Conservation (phyloP, 1,140 invertebrate genomes). For the Condylostylus longicornis region DNA sequence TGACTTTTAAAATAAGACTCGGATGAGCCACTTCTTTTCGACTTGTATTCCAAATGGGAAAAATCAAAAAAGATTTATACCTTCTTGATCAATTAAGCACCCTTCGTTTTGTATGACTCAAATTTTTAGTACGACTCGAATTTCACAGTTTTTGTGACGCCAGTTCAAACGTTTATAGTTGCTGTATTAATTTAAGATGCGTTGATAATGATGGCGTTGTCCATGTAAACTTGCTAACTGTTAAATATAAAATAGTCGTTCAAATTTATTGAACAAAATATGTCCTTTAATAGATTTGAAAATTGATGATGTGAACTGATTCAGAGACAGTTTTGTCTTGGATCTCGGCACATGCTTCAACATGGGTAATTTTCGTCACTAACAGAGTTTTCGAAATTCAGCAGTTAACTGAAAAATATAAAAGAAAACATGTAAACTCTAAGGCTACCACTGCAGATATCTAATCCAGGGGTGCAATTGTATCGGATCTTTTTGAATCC, state of each 20-base stretch:
- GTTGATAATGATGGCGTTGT: neutral
- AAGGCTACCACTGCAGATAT: conserved; percentile 19
- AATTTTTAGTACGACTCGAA: neutral
- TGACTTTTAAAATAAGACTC: conserved; percentile 20
- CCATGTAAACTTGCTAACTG: neutral
- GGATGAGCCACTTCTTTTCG: conserved; percentile 21
- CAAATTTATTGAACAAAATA: too few relatives aligned
- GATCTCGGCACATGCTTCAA: conserved; percentile 10
- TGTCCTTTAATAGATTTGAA: too few relatives aligned
- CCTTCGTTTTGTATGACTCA: neutral
- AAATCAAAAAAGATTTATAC: conserved; percentile 9
- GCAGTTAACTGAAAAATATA: conserved; percentile 3
- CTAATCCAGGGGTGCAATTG: conserved; percentile 10
- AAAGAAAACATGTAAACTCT: conserved; percentile 15
- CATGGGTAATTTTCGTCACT: conserved; percentile 16
- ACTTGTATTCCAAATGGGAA: conserved; percentile 9
- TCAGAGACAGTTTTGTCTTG: conserved; percentile 16
- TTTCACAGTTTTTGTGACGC: too few relatives aligned
- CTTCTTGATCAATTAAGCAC: neutral
- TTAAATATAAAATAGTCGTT: neutral
- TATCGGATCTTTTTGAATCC: conserved; percentile 12
- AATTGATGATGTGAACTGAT: too few relatives aligned
- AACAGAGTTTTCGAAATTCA: conserved; percentile 23
- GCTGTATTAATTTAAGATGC: neutral
- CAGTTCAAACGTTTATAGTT: neutral